phyloP scores from a whole-genome alignment of 2,797 vertebrate species.

The Anniella stebbinsi region DNA sequence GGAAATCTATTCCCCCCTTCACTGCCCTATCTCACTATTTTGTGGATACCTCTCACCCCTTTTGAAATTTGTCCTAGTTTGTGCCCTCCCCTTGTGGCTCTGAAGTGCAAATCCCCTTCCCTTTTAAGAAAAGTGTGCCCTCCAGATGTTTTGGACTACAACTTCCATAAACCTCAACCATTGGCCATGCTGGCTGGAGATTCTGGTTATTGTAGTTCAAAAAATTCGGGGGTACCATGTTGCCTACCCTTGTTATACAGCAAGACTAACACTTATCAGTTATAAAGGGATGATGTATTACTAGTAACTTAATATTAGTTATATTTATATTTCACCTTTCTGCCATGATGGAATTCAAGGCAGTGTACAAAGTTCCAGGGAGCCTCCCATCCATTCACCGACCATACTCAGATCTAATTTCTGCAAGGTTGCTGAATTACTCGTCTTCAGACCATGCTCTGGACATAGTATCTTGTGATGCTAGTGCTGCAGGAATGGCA shows the following conservation, averaged over 20 bases:
- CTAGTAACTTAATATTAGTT: not conserved
- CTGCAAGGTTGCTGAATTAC: not conserved
- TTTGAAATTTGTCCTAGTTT: not conserved
- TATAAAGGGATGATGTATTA: not conserved
- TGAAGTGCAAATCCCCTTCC: not conserved
- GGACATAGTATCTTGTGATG: not conserved
- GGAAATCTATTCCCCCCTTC: not conserved
- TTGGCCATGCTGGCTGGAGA: too few species aligned
- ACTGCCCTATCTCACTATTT: not conserved
- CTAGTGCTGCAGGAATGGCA: not conserved
- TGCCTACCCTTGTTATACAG: not conserved
- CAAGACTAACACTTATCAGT: not conserved
- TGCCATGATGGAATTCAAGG: not conserved
- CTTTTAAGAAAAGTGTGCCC: not conserved
- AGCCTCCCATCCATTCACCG: not conserved
- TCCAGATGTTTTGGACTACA: too few species aligned
- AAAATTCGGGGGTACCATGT: too few species aligned
- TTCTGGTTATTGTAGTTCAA: too few species aligned
- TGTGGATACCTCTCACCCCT: not conserved
- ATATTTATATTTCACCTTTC: not conserved
- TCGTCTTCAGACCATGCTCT: too few species aligned
- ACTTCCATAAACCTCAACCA: too few species aligned
- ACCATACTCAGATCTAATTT: not conserved
- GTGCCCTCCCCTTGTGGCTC: not conserved
- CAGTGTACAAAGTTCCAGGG: not conserved